Conservation (phyloP, 2,113 vertebrate genomes). For the Leptobrachium ailaonicum region DNA sequence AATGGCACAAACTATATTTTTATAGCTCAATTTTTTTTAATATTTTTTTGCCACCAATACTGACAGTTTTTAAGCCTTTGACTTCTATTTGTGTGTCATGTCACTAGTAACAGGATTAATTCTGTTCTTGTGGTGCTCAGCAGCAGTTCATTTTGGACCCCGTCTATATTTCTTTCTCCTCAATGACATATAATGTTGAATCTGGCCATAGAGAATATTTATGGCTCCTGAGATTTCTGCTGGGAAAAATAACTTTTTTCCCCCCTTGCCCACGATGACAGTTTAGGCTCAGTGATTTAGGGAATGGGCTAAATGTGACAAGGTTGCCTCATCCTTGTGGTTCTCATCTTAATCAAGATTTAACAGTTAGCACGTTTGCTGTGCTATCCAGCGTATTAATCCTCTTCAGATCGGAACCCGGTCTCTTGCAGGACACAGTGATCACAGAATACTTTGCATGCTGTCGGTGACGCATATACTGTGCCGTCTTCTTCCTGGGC, state of each 20-base stretch:
- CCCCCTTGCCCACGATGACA: conserved; percentile 35
- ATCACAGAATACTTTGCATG: no score
- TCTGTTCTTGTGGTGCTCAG: conserved; percentile 10
- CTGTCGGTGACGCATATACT: no score
- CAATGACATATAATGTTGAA: conserved; percentile 40
- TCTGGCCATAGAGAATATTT: conserved; percentile 38
- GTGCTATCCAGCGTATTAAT: background rate
- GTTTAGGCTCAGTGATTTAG: conserved; percentile 47
- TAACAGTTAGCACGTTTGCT: background rate
- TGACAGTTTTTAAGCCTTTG: conserved; percentile 9
- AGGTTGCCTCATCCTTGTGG: conserved; percentile 47
- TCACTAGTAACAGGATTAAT: conserved; percentile 10
- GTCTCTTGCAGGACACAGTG: no score
- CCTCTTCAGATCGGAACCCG: conserved; percentile 1
- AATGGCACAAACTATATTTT: no score
- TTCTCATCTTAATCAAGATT: conserved; percentile 45
- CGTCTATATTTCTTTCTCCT: conserved; percentile 43
- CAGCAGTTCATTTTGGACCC: conserved; percentile 19
- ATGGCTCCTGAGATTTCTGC: conserved; percentile 47
- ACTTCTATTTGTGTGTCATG: conserved; percentile 22
- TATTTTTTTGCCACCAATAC: background rate
- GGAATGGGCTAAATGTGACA: conserved; percentile 43
- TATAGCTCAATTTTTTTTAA: background rate
- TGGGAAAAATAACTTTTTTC: conserved; percentile 48
- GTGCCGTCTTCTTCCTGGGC: no score